Conservation (phyloP, 1,140 invertebrate genomes). For the Globodera ellingtonae region DNA sequence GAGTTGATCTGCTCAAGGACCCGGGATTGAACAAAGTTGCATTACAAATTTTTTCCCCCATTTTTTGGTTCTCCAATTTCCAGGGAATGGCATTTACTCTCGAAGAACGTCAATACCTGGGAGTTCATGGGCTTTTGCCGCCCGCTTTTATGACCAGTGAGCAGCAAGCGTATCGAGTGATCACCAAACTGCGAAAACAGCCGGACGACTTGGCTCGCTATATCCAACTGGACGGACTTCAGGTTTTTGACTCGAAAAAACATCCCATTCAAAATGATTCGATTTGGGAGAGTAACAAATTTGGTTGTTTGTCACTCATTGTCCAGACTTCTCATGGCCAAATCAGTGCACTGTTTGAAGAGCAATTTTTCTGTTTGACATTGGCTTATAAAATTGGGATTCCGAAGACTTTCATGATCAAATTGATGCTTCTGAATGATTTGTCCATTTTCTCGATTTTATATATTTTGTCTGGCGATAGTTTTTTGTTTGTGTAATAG, state of each 20-base stretch:
- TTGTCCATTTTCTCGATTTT: not conserved
- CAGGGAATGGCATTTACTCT: slow-evolving; percentile 87
- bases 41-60: slow-evolving; percentile 17
- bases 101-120: slow-evolving; percentile 84
- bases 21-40: slow-evolving; percentile 60
- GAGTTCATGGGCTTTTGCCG: slow-evolving; percentile 89
- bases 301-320: too few relatives aligned
- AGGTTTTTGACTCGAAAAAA: slow-evolving; percentile 25
- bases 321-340: not conserved
- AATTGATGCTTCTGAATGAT: not conserved
- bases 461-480: not conserved
- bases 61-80: slow-evolving; percentile 47
- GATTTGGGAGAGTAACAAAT: too few relatives aligned
- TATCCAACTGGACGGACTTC: slow-evolving; percentile 49
- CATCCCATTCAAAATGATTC: too few relatives aligned
- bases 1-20: slow-evolving; percentile 62
- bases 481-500: not conserved
- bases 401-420: too few relatives aligned
- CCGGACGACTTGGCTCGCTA: slow-evolving; percentile 72
- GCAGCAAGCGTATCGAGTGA: slow-evolving; percentile 79
- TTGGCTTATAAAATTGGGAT: too few relatives aligned
- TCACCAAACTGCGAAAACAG: slow-evolving; percentile 82
- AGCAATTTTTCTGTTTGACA: not conserved
- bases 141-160: slow-evolving; percentile 88
- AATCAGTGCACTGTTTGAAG: not conserved